A percentile compares a stretch with the other conserved stretches of the same genome.
Evolutionary conservation across 1,140 invertebrate genomes (phyloP).

Genomic region (Hylaeus volcanicus): DNA sequence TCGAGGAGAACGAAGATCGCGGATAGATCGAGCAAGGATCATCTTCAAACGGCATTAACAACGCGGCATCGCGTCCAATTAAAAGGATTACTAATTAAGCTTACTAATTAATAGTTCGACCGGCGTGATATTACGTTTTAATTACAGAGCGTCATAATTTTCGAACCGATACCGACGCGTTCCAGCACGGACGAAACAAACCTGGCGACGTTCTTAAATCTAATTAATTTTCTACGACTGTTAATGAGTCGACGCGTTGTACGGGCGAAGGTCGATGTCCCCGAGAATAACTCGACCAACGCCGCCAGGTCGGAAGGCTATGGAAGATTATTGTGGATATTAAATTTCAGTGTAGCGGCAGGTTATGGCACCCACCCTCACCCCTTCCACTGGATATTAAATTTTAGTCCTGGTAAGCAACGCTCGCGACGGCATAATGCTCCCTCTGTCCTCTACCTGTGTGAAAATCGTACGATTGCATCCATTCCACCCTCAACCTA

Average conservation of each 20-base stretch:
- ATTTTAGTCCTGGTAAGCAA: conserved; percentile 71
- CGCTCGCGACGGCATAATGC: conserved; percentile 64
- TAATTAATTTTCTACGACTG: conserved; percentile 51
- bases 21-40: conserved; percentile 27
- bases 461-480: conserved; percentile 30
- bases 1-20: neutral
- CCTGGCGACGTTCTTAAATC: conserved; percentile 36
- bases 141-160: conserved; percentile 43
- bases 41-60: conserved; percentile 33
- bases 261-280: conserved; percentile 31
- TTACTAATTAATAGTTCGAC: conserved; percentile 40
- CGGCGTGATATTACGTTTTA: conserved; percentile 32
- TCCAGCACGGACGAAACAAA: neutral
- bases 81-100: conserved; percentile 51
- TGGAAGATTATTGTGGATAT: conserved; percentile 69
- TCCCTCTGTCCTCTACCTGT: conserved; percentile 12
- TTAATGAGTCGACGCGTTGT: conserved; percentile 33
- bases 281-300: conserved; percentile 22
- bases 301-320: neutral
- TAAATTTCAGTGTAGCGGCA: conserved; percentile 68
- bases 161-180: neutral
- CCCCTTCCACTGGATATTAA: conserved; percentile 68
- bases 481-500: too few species aligned
- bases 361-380: conserved; percentile 13
- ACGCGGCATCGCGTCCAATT: conserved; percentile 36